Evolutionary conservation across 2,888 invertebrate species (phyloP), one percentile per base, ranked within the genome.

Genomic region (Idaea dimidiata): DNA sequence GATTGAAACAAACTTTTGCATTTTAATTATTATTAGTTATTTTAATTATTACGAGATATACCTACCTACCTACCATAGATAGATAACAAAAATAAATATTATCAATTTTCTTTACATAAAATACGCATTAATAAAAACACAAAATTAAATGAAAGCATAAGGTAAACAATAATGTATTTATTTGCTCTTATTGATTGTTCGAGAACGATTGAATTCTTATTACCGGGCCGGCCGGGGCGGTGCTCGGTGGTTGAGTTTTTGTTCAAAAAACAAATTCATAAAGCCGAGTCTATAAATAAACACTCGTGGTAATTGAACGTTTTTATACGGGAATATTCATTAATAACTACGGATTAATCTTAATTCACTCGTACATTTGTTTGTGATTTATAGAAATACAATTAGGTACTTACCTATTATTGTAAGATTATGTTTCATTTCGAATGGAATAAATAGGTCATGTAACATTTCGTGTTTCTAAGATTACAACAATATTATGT

Each of bases 261-360:
- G 56, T 56, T 17, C 17, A 56, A 6, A 56, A 56, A 56, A 56
- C 6, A 56, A 56, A 17, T 56, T 56, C 18, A 54, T 54, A 54
- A 54, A 54, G 17, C 16, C 16, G 16, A 54, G 17, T 54, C 54
- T 17, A 14, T 54, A 10, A 54, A 14, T 56, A 56, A 56, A 56
- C 56, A 56, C 56, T 56, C 18, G 56, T 6, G 56, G 18, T 56
- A 18, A 56, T 56, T 56, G 56, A 56, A 56, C 18, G 56, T 17
- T 56, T 43, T 56, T 56, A 56, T 56, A 14, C 56, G 16, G 56
- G 16, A 18, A 18, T 56, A 18, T 56, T 56, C 56, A 18, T 56
- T 56, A 18, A 56, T 56, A 18, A 54, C 54, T 17, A 17, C 54
- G 54, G 54, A 54, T 54, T 54, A 16, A 43, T 43, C 14, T 24